These are phyloP conservation scores for Apamea monoglypha DNA, from an alignment of 2,888 invertebrate genomes.

Conservation along the genomic window DNA sequence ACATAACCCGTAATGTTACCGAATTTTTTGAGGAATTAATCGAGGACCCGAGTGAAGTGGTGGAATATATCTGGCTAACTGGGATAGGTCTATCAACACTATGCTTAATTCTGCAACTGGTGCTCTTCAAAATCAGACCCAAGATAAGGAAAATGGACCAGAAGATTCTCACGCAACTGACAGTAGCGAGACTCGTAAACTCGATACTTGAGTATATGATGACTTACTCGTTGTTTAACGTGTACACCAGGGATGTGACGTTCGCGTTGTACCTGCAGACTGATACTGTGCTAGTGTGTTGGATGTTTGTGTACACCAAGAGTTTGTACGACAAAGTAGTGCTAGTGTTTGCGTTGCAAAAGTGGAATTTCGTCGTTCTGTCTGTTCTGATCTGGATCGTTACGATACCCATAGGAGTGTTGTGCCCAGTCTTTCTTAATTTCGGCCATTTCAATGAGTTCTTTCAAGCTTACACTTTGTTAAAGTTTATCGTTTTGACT, in stretches of 20 bases:
- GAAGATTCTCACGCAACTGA: constrained; percentile 77
- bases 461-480: constrained; percentile 69
- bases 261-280: constrained; percentile 74
- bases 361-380: constrained; percentile 66
- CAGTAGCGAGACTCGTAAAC: constrained; percentile 75
- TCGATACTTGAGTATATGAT: constrained; percentile 73
- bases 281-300: constrained; percentile 76
- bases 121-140: constrained; percentile 69
- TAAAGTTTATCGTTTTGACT: constrained; percentile 76
- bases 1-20: constrained; percentile 24
- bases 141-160: constrained; percentile 79
- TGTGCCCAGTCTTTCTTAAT: constrained; percentile 60
- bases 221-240: constrained; percentile 23
- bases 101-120: constrained; percentile 72
- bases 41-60: neutral
- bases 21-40: neutral
- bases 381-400: constrained; percentile 72
- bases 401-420: constrained; percentile 72
- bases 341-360: constrained; percentile 72
- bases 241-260: constrained; percentile 49
- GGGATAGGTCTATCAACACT: constrained; percentile 74
- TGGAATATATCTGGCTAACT: constrained; percentile 68
- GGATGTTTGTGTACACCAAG: constrained; percentile 83
- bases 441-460: constrained; percentile 39
- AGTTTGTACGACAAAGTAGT: constrained; percentile 82